Evolutionary conservation across 2,113 vertebrate genomes (phyloP), one percentile per base, ranked within the genome.

Genomic region (Zapus hudsonius): DNA sequence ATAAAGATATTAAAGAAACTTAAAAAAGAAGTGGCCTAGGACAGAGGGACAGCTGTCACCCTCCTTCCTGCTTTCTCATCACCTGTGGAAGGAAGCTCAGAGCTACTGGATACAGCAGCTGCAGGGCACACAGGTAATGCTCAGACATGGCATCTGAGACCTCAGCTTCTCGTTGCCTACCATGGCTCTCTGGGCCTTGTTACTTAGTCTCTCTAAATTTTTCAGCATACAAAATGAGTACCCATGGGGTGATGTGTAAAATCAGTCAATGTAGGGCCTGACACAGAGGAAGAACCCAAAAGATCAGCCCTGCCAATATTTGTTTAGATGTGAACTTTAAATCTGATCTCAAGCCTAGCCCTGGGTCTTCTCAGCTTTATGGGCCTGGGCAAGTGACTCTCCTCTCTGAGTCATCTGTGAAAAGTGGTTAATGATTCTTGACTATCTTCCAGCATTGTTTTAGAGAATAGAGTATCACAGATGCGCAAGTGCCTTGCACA

Each of bases 361-460:
- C 38, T 73, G 8, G 67, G 12, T 11, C 66, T 80, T 84, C 82
- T 84, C 33, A 33, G 31, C 27, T 84, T 78, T 64, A 42, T n/a
- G 42, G 59, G 72, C 27, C 8, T 36, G 52, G 72, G 33, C 76
- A 84, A 76, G 59, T n/a, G 23, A 15, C 11, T 84, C 38, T 55
- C 36, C 42, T 75, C 25, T 29, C 44, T 64, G 70, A 79, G 20
- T 90, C n/a, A 20, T 69, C 74, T 27, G 1, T 25, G 16, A n/a
- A 66, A 52, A 10, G 3, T 7, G 27, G n/a, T 42, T 31, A 69
- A 47, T 0, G 25, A 74, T 33, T 25, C 38, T 55, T 85, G 76
- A 85, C n/a, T 42, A 47, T 29, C 42, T 42, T 59, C 15, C 20
- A 74, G 74, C 25, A 52, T 75, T 90, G 44, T 79, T 92, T 70